Evolutionary conservation across 2,888 invertebrate species (phyloP).

Genomic region (Scaeva pyrastri): DNA sequence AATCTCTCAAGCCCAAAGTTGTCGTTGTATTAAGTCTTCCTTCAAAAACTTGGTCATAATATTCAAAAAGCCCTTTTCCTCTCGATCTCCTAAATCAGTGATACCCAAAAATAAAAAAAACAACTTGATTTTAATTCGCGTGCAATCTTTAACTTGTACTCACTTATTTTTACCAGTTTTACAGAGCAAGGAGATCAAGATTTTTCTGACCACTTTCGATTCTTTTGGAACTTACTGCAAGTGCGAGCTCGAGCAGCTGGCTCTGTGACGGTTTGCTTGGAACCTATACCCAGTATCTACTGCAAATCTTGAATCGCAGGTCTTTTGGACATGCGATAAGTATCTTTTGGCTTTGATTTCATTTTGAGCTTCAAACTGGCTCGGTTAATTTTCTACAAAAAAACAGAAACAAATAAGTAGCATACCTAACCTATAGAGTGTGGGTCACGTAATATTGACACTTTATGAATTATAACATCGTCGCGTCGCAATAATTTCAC

Average conservation of each 20-base stretch:
- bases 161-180: constrained; percentile 39
- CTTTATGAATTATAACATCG: constrained; percentile 63
- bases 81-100: not conserved
- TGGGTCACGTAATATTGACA: constrained; percentile 60
- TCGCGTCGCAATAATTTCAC: constrained; percentile 52
- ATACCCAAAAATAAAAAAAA: constrained; percentile 15
- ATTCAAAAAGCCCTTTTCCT: constrained; percentile 18
- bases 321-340: constrained; percentile 65
- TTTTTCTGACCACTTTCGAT: constrained; percentile 71
- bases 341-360: constrained; percentile 49
- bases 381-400: constrained; percentile 22
- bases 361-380: constrained; percentile 46
- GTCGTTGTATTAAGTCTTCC: constrained; percentile 19
- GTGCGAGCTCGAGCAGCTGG: constrained; percentile 52
- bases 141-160: constrained; percentile 34
- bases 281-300: not conserved
- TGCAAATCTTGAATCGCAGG: constrained; percentile 37
- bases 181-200: constrained; percentile 56
- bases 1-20: no score
- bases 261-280: not conserved
- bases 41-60: constrained; percentile 38
- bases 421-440: not conserved
- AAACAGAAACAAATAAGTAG: not conserved
- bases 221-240: constrained; percentile 18
- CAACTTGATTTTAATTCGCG: constrained; percentile 52